Evolutionary conservation across 1,140 invertebrate genomes (phyloP), one percentile per base, ranked within the genome.

Genomic region (Diuraphis noxia): DNA sequence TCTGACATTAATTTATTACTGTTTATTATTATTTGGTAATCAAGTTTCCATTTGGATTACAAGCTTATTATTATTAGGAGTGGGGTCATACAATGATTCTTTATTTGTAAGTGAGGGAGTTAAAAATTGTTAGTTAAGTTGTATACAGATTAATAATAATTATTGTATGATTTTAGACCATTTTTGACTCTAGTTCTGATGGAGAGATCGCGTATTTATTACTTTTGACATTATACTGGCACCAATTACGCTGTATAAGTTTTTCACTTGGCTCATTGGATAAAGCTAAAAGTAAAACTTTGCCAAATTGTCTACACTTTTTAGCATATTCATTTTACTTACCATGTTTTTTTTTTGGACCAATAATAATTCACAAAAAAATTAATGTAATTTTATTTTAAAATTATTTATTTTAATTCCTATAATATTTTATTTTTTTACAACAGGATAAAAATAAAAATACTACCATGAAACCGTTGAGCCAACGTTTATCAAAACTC

Each of bases 321-420:
- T 93, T 96, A 38, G 95, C 96, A 49, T 98, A 98, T 93, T 95
- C 95, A 92, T 95, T 98, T 92, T 98, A 98, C 94, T 95, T 98
- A 77, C 97, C 97, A 43, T 94, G 96, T 21, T 95, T 97, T 79
- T 96, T 96, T 92, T 95, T 96, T 92, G 97, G 97, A 82, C 97
- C 97, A 40, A 94, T 98, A 88, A 95, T 98, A 92, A 94, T 96
- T 10, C 98, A 96, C 94, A 94, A 95, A 92, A 95, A 96, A 93
- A 97, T 96, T 94, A 92, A 94, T 41, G 91, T 91, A 91, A 91
- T 17, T 63, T 30, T 8, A n/a, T 63, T 41, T 40, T 1, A 21
- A 38, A 56, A 87, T 36, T 30, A 30, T 30, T 86, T 25, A 52
- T 86, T 86, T 88, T n/a, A 41, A n/a, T 89, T 41, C 3, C 25